phyloP scores from a whole-genome alignment of 2,888 invertebrate genomes.

The Melikaiella ostensackeni region DNA sequence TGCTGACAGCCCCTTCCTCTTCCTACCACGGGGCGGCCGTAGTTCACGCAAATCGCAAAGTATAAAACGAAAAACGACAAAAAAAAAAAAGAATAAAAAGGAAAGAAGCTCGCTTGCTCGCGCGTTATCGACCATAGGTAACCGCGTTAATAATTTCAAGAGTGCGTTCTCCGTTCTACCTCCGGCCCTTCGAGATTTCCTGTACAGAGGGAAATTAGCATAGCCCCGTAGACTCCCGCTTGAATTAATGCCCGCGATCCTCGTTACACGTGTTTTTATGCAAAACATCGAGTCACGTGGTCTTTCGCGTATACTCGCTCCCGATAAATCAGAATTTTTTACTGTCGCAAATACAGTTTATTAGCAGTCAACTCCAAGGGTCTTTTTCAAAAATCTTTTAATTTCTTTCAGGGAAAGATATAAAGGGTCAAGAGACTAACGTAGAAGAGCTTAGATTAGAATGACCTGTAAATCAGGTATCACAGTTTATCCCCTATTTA shows the following conservation, averaged over 20 bases:
- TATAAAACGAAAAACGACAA: constrained; percentile 33
- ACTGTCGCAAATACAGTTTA: constrained; percentile 27
- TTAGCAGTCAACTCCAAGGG: neutral
- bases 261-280: constrained; percentile 65
- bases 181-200: constrained; percentile 61
- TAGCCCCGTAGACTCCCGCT: constrained; percentile 61
- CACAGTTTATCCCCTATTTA: too few relatives aligned
- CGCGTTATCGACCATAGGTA: constrained; percentile 45
- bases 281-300: constrained; percentile 44
- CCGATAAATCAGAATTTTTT: constrained; percentile 42
- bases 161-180: constrained; percentile 47
- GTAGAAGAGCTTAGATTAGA: too few relatives aligned
- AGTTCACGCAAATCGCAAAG: constrained; percentile 49
- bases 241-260: constrained; percentile 68
- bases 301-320: constrained; percentile 38
- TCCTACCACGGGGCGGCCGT: constrained; percentile 46
- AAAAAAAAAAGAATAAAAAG: constrained; percentile 46
- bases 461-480: too few relatives aligned
- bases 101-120: constrained; percentile 4
- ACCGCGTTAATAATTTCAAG: constrained; percentile 57
- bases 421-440: too few relatives aligned
- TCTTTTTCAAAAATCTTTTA: too few relatives aligned
- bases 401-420: too few relatives aligned
- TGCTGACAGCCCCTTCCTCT: constrained; percentile 34
- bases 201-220: constrained; percentile 68